Base-by-base conservation (phyloP, 2,888 invertebrate species). In the Latrodectus elegans region DNA sequence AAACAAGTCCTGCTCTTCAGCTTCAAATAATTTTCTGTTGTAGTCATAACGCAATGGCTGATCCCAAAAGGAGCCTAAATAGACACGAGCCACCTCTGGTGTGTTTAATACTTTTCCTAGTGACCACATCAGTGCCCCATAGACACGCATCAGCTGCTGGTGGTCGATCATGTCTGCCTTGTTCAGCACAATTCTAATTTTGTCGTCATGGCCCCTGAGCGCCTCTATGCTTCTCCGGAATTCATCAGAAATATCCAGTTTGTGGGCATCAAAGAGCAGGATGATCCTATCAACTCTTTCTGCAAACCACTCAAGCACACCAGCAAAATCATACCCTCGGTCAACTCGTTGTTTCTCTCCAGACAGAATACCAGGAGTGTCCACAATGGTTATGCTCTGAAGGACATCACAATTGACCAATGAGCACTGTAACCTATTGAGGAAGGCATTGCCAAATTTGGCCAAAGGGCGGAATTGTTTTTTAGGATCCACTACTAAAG, bases 101-200 rank as follows among this genome's bases (percentile, higher is more conserved):
- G 99, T 99, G 92, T 97, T 97, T 90, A 99, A 93, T 77, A 99
- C 98, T 93, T 99, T 99, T n/a, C 99, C 99, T 74, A 99, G 93
- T 0, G 99, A 99, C 99, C 99, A 99, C 99, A 99, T 99, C 72
- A 99, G 94, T 1, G 99, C 99, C 80, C 99, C 99, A 92, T 99
- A 99, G 4, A 99, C 97, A 89, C 98, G 94, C 99, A 99, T 99
- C 89, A 99, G 93, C 92, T 99, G 98, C 92, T 99, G 99, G 92
- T 99, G 98, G 92, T 99, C 98, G 76, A 99, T 96, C 97, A 98
- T 98, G 92, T 99, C 99, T 15, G 99, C 98, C 91, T 99, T 99
- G 93, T 99, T 99, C 4, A 99, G 93, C 76, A 99, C 98, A 91
- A 99, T 99, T 88, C 99, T 94, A 90, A 99, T 99, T 93, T 98